Conservation (phyloP, 1,140 invertebrate species). For the Euschistus heros region DNA sequence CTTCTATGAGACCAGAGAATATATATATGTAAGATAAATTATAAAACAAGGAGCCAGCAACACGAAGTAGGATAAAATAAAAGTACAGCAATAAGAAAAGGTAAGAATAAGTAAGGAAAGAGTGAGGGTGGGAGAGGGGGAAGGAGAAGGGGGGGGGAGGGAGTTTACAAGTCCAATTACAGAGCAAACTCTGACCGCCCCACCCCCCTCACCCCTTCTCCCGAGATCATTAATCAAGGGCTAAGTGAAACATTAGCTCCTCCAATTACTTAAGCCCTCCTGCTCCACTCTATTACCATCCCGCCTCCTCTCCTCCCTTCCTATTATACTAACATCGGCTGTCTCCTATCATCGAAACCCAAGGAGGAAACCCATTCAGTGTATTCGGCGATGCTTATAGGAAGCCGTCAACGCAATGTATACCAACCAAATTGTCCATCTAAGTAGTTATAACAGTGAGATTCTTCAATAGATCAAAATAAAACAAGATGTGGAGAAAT, state of each 20-base stretch:
- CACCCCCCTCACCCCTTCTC: neutral
- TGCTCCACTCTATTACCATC: neutral
- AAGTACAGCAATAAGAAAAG: neutral
- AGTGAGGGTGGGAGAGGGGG: neutral
- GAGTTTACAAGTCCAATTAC: conserved; percentile 17
- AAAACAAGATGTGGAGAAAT: too few relatives aligned
- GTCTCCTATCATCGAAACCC: too few relatives aligned
- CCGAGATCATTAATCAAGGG: conserved; percentile 13
- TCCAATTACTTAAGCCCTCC: conserved; percentile 15
- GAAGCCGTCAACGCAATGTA: too few relatives aligned
- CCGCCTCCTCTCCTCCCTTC: neutral
- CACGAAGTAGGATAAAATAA: too few relatives aligned
- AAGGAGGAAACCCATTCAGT: too few relatives aligned
- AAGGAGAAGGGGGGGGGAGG: neutral
- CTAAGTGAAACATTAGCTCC: conserved; percentile 18
- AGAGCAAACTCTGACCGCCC: conserved; percentile 2
- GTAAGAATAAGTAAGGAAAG: neutral
- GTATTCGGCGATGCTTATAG: too few relatives aligned
- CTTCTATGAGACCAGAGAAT: too few relatives aligned
- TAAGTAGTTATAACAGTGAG: too few relatives aligned
- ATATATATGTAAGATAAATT: too few relatives aligned
- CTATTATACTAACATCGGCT: neutral
- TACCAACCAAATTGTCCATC: too few relatives aligned
- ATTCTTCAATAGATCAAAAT: too few relatives aligned
- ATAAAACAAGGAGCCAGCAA: too few relatives aligned